Percentiles rank a stretch among this genome's conserved stretches.
Evolutionary conservation across 1,140 invertebrate genomes (phyloP).

Genomic region (Neodiprion pinetum): DNA sequence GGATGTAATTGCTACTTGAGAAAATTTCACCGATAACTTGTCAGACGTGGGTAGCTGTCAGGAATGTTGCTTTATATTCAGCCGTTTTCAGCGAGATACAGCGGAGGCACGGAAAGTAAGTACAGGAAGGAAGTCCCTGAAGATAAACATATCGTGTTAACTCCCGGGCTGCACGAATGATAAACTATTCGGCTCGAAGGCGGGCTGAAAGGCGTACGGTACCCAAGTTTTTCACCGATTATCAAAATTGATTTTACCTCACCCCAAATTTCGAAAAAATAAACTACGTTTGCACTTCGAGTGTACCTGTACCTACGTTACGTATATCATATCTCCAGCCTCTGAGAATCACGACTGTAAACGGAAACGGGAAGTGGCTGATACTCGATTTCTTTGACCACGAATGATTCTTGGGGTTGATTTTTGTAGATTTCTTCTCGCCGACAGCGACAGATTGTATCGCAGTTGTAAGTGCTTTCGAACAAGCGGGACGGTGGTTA

Average conservation of each 20-base stretch:
- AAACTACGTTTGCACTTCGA: no score
- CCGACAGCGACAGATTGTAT: neutral
- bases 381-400: neutral
- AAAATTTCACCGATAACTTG: no score
- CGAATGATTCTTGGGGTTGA: neutral
- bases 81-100: neutral
- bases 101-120: neutral
- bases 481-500: neutral
- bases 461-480: neutral
- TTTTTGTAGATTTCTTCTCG: neutral
- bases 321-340: no score
- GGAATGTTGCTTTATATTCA: neutral
- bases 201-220: no score
- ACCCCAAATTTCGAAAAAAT: no score
- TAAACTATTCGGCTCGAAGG: neutral
- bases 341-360: no score
- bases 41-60: no score
- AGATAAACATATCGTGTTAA: neutral
- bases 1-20: no score
- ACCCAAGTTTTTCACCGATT: no score
- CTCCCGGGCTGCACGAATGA: neutral
- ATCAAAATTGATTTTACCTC: no score
- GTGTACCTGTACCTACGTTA: no score
- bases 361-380: neutral
- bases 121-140: slow-evolving; percentile 9